Evolutionary conservation across 1,140 invertebrate genomes (phyloP).

Genomic region (Armadillidium nasatum): DNA sequence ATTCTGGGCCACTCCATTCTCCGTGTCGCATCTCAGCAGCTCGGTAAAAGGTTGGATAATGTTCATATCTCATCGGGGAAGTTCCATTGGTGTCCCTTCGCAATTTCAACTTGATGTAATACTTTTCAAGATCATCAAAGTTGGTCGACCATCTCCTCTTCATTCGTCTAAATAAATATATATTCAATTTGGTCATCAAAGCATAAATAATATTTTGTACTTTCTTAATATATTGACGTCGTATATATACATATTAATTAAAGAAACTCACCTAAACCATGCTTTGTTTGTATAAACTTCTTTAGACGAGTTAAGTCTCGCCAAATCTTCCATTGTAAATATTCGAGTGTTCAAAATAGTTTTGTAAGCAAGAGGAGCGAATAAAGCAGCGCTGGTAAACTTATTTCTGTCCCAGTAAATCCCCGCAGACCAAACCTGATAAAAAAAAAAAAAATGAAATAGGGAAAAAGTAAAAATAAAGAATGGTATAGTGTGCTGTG

Average conservation of each 20-base stretch:
- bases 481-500: too few relatives aligned
- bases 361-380: conserved; percentile 92
- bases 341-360: conserved; percentile 73
- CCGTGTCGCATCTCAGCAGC: conserved; percentile 27
- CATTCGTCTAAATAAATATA: conserved; percentile 60
- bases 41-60: conserved; percentile 79
- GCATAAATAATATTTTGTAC: too few relatives aligned
- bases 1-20: conserved; percentile 62
- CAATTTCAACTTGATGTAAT: conserved; percentile 85
- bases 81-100: conserved; percentile 80
- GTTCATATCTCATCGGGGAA: conserved; percentile 75
- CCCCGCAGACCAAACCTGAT: conserved; percentile 76
- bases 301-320: conserved; percentile 49
- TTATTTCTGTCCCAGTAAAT: conserved; percentile 94
- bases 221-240: neutral
- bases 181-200: too few relatives aligned
- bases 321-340: conserved; percentile 81
- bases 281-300: conserved; percentile 46
- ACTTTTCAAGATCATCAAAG: conserved; percentile 85
- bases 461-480: too few relatives aligned
- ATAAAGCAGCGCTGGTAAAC: conserved; percentile 84
- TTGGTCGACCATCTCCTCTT: conserved; percentile 92
- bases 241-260: conserved; percentile 25
- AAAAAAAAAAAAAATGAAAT: too few relatives aligned
- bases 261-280: conserved; percentile 47